Evolutionary conservation across 1,140 invertebrate genomes (phyloP), one percentile per base, ranked within the genome.

Genomic region (Orius insidiosus): DNA sequence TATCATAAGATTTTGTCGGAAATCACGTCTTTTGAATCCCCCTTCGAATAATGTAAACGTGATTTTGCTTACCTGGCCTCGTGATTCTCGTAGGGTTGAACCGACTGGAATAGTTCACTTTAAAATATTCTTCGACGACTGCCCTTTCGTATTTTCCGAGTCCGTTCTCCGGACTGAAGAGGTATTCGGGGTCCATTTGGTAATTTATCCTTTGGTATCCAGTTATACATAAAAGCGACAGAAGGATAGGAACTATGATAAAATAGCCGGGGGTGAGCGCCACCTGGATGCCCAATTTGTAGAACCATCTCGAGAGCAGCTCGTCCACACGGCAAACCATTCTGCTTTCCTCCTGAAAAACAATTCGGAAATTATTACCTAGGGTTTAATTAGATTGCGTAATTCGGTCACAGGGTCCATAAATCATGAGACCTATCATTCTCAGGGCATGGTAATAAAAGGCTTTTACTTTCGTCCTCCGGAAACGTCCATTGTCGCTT

Each of bases 111-210:
- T 89, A 89, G 61, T 93, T 90, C 45, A 88, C 78, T 68, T 84
- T 88, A 60, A 92, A 93, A 53, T 74, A 70, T 51, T 77, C 68
- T 58, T 90, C 85, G 11, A 87, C 79, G 39, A 89, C 71, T n/a
- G 75, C 70, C 52, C 86, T 70, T 56, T 90, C 86, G 38, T 69
- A 61, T 62, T 85, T 85, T 8, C 80, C 84, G 45, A 78, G 76
- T 1, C 86, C 87, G 55, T 83, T 78, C 42, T 85, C 69, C 0
- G 87, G 87, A 9, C 83, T 86, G 65, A 92, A 93, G 5, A 93
- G 68, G 63, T 90, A 92, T 60, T 90, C 87, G 1, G 86, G 86
- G 64, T 93, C 86, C 61, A 88, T 87, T 67, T 88, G 82, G 63
- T 87, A 89, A 52, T 80, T 64, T 41, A 90, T 74, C 57, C 73